Base-by-base conservation (phyloP, 2,113 vertebrate species). In the Corvus moneduloides region DNA sequence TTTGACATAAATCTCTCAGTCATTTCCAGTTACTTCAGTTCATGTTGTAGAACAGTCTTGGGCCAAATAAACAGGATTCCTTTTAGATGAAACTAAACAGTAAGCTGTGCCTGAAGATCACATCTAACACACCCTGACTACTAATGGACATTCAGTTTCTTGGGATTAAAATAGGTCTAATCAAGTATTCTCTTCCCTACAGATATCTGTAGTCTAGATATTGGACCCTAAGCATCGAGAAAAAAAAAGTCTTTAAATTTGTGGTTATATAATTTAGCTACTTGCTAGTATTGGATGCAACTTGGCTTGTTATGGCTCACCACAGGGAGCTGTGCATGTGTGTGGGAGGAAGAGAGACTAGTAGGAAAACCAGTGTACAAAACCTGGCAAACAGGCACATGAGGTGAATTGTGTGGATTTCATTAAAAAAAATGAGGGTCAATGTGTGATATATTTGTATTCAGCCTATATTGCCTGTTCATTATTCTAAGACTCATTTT, bases 381-480 rank as follows among this genome's bases (percentile, higher is more conserved):
- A 87, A n/a, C 43, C 43, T 84, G 69, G 15, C 20, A 75, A 67
- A 59, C 4, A 9, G 33, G 16, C 35, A 68, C 11, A 7, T 56
- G 23, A 74, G 6, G 8, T 10, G 4, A 48, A 69, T 48, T 56
- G 11, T 39, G 11, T 73, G 35, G 10, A 73, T 64, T 90, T 76
- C 0, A 0, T 62, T 49, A 2, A 33, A 26, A 41, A 18, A 33
- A 37, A 8, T 1, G 2, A 4, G 7, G 2, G 4, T 22, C 43
- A 37, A 5, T 1, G 2, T 39, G 22, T 71, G 12, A 44, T 73
- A 23, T 76, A 33, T 85, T 87, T 80, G 11, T 58, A 41, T 95
- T 89, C 44, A 62, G 41, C 78, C 46, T 71, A 15, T 62, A 32
- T 23, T 68, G 21, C 17, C 19, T 68, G 3, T 46, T 91, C 20